Conservation (phyloP, 2,888 invertebrate species). For the Caenorhabditis macrosperma region DNA sequence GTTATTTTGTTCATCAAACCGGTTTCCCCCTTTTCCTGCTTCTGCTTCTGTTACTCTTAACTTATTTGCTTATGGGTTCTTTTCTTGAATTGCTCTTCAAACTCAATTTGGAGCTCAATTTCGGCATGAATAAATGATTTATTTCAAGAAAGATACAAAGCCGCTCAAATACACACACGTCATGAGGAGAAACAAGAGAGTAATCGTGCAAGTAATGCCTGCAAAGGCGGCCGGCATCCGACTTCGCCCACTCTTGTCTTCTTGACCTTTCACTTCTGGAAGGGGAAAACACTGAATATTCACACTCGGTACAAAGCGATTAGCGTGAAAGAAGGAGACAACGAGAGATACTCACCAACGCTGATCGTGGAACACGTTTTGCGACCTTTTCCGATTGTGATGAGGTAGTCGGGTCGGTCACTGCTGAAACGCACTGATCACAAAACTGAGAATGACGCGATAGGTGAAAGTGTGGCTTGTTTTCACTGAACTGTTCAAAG, state of each 20-base stretch:
- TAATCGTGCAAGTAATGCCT: conserved; percentile 32
- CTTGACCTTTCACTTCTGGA: conserved; percentile 58
- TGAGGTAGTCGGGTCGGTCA: conserved; percentile 59
- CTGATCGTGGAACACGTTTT: conserved; percentile 56
- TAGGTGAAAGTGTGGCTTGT: not conserved
- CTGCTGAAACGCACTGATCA: conserved; percentile 36
- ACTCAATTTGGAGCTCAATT: conserved; percentile 30
- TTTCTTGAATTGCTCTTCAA: conserved; percentile 38
- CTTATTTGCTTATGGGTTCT: conserved; percentile 50
- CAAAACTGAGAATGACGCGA: conserved; percentile 7
- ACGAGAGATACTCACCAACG: conserved; percentile 36
- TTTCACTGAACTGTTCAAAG: conserved; percentile 3
- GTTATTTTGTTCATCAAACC: conserved; percentile 50
- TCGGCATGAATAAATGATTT: conserved; percentile 20
- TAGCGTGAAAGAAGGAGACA: not conserved
- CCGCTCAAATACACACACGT: conserved; percentile 50
- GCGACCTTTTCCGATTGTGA: conserved; percentile 52
- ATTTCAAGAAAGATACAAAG: conserved; percentile 39
- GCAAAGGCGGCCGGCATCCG: conserved; percentile 41
- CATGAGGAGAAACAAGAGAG: conserved; percentile 48
- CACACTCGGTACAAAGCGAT: conserved; percentile 13
- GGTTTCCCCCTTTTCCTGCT: conserved; percentile 32
- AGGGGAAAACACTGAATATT: not conserved
- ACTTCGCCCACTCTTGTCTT: conserved; percentile 42
- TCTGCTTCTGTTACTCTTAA: conserved; percentile 15